These are phyloP conservation scores for Drosophila nigricruria DNA, from an alignment of 2,888 invertebrate species.

Conservation along the genomic window DNA sequence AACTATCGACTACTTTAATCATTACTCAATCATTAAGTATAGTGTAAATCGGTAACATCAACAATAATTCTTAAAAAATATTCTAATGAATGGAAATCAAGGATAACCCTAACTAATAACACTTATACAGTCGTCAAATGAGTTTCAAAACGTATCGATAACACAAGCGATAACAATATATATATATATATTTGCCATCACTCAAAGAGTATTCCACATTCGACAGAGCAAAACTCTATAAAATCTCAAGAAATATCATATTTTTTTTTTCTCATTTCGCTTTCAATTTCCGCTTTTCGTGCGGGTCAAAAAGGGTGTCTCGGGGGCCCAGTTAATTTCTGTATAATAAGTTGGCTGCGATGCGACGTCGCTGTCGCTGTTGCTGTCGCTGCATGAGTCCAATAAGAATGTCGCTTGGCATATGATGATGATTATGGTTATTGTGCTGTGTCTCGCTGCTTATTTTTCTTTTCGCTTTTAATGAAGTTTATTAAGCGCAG, in stretches of 20 bases:
- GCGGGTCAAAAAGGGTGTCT: slow-evolving; percentile 62
- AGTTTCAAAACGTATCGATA: neutral
- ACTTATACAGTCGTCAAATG: neutral
- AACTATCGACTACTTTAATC: too few relatives aligned
- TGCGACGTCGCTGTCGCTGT: slow-evolving; percentile 21
- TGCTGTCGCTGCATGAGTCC: slow-evolving; percentile 35
- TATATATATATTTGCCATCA: neutral
- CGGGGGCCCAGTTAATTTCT: slow-evolving; percentile 28
- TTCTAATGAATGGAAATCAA: too few relatives aligned
- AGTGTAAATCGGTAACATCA: too few relatives aligned
- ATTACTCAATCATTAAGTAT: too few relatives aligned
- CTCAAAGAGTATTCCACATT: slow-evolving; percentile 15
- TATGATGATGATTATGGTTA: slow-evolving; percentile 51
- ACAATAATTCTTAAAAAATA: too few relatives aligned
- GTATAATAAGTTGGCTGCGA: slow-evolving; percentile 44
- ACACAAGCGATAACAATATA: neutral
- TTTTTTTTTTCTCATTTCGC: slow-evolving; percentile 48
- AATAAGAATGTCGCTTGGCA: slow-evolving; percentile 47
- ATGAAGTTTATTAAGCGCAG: slow-evolving; percentile 68
- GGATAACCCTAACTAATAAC: too few relatives aligned
- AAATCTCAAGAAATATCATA: neutral
- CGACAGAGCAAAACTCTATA: neutral
- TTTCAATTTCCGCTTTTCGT: slow-evolving; percentile 64
- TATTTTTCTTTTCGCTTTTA: slow-evolving; percentile 29
- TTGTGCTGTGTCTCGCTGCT: slow-evolving; percentile 45